A percentile compares a stretch with the other conserved stretches of the same genome.
These are phyloP conservation scores for Actinopyga echinites DNA, from an alignment of 53 echinoderm and acorn worm genomes.

Conservation along the genomic window DNA sequence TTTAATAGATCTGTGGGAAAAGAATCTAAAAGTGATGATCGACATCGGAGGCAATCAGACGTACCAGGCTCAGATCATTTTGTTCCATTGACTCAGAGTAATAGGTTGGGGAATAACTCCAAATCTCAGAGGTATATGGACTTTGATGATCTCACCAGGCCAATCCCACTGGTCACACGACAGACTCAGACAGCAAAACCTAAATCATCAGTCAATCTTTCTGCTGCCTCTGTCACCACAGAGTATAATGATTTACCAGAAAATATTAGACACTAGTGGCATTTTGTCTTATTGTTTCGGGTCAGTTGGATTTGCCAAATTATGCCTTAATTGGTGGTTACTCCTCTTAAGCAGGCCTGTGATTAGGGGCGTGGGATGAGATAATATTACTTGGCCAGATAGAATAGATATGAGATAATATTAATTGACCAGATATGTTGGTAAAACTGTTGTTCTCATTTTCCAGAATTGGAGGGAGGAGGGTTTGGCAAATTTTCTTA, in stretches of 20 bases:
- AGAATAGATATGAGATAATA: too few species aligned
- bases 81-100: slow-evolving; percentile 3
- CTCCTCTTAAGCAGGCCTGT: too few species aligned
- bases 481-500: too few species aligned
- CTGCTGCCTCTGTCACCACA: slow-evolving; percentile 61
- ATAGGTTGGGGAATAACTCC: not conserved
- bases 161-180: slow-evolving; percentile 33
- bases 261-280: slow-evolving; percentile 20
- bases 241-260: slow-evolving; percentile 78
- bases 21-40: not conserved
- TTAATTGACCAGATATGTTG: too few species aligned
- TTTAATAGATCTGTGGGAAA: not conserved
- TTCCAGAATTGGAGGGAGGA: too few species aligned
- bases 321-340: too few species aligned
- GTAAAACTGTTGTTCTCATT: too few species aligned
- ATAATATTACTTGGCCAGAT: too few species aligned
- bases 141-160: not conserved
- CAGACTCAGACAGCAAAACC: slow-evolving; percentile 45
- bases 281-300: too few species aligned
- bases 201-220: slow-evolving; percentile 51
- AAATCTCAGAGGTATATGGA: not conserved
- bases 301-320: too few species aligned
- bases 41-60: not conserved
- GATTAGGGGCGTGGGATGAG: too few species aligned
- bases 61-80: slow-evolving; percentile 16